Evolutionary conservation across 1,140 invertebrate species (phyloP).

Genomic region (Lepidurus apus): DNA sequence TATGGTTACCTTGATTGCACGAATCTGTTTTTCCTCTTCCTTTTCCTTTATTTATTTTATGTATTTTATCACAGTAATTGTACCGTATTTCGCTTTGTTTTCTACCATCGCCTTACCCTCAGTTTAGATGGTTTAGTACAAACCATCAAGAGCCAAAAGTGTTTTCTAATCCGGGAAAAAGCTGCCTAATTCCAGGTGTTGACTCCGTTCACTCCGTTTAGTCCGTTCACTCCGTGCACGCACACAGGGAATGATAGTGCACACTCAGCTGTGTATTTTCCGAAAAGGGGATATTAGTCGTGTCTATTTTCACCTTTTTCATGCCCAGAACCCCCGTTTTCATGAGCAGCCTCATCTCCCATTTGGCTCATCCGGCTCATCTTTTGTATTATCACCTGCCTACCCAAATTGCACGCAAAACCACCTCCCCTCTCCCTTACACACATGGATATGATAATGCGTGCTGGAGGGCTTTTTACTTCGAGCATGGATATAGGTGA

Average conservation of each 20-base stretch:
- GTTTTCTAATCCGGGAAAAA: constrained; percentile 13
- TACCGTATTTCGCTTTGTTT: not conserved
- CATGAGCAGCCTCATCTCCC: not conserved
- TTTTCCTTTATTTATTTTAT: too few species aligned
- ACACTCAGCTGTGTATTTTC: not conserved
- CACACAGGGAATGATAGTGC: not conserved
- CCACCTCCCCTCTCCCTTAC: not conserved
- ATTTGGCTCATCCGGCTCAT: constrained; percentile 16
- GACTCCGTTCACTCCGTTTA: not conserved
- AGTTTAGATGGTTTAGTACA: too few species aligned
- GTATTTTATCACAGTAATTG: not conserved
- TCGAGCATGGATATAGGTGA: not conserved
- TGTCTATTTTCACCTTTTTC: constrained; percentile 14
- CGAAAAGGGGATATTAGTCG: constrained; percentile 10
- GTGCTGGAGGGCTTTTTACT: not conserved
- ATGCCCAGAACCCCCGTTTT: not conserved
- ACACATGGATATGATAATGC: constrained; percentile 5
- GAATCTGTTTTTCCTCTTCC: not conserved
- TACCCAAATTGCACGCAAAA: not conserved
- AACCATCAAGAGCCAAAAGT: not conserved
- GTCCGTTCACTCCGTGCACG: not conserved
- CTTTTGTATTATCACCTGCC: constrained; percentile 21
- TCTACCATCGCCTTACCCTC: not conserved
- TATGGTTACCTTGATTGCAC: not conserved
- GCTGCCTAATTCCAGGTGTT: constrained; percentile 14